Percentiles rank a stretch among this genome's conserved stretches.
phyloP scores from a whole-genome alignment of 2,113 vertebrate species.

The Proteles cristata region DNA sequence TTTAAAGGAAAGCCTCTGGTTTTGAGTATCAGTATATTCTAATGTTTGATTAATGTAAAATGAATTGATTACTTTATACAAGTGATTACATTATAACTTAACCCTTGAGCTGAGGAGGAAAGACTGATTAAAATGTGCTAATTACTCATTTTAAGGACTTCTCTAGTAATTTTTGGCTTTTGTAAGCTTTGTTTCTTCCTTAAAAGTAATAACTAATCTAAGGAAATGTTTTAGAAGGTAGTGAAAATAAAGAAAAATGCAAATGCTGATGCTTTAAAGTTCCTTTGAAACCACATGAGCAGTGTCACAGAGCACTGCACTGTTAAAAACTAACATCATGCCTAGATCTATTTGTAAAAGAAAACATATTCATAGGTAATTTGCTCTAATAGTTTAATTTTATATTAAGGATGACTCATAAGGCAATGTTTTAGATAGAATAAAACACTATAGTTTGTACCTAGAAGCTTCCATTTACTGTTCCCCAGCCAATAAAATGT shows the following conservation, averaged over 20 bases:
- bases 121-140: neutral
- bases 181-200: slow-evolving; percentile 11
- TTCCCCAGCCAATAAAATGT: neutral
- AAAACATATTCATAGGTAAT: neutral
- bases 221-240: neutral
- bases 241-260: neutral
- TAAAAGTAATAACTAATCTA: neutral
- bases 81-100: neutral
- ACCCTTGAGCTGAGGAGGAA: neutral
- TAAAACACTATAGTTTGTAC: neutral
- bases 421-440: neutral
- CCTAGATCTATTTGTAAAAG: neutral
- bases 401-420: neutral
- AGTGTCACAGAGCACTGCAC: neutral
- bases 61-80: neutral
- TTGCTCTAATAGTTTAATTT: neutral
- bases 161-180: slow-evolving; percentile 11
- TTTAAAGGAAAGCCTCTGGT: neutral
- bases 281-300: neutral
- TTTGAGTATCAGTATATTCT: neutral
- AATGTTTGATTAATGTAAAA: neutral
- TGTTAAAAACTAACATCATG: neutral
- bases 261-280: neutral
- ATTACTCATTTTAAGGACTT: slow-evolving; percentile 20
- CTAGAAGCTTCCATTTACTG: neutral